Conservation (phyloP, 2,797 vertebrate genomes). For the Gymnothorax reevesii region DNA sequence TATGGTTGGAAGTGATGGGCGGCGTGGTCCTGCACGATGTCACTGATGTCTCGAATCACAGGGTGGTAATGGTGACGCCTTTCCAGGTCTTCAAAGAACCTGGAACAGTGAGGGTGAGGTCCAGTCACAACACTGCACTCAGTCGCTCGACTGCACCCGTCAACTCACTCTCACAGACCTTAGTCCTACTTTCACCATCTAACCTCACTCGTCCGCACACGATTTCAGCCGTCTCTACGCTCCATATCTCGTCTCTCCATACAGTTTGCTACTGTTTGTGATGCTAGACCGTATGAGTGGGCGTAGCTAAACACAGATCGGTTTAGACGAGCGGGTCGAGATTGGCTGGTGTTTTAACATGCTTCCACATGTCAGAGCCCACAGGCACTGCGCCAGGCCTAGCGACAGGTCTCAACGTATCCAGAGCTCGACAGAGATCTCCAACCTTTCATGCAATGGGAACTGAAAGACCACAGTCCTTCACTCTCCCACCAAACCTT, state of each 20-base stretch:
- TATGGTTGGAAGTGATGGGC: constrained; percentile 82
- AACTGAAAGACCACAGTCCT: background rate
- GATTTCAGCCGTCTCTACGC: background rate
- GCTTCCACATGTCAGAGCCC: background rate
- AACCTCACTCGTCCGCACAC: background rate
- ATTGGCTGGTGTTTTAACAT: background rate
- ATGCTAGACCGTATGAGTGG: background rate
- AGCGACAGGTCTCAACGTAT: background rate
- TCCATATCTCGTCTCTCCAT: background rate
- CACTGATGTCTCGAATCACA: constrained; percentile 89
- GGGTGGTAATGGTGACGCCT: constrained; percentile 78
- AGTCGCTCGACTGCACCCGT: background rate
- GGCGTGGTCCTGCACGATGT: constrained; percentile 86
- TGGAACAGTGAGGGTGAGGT: constrained; percentile 46
- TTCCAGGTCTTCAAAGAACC: constrained; percentile 93
- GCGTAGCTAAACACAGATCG: background rate
- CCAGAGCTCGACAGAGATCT: background rate
- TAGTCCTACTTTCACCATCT: background rate
- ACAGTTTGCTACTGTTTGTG: background rate
- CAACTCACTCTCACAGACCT: background rate
- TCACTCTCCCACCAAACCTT: background rate
- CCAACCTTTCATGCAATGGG: background rate
- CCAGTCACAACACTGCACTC: background rate
- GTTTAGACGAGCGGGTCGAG: background rate
- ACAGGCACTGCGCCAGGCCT: background rate